Percentiles rank a stretch among this genome's conserved stretches.
These are phyloP conservation scores for Pangasius macronema DNA, from an alignment of 2,797 vertebrate species.

Conservation along the genomic window DNA sequence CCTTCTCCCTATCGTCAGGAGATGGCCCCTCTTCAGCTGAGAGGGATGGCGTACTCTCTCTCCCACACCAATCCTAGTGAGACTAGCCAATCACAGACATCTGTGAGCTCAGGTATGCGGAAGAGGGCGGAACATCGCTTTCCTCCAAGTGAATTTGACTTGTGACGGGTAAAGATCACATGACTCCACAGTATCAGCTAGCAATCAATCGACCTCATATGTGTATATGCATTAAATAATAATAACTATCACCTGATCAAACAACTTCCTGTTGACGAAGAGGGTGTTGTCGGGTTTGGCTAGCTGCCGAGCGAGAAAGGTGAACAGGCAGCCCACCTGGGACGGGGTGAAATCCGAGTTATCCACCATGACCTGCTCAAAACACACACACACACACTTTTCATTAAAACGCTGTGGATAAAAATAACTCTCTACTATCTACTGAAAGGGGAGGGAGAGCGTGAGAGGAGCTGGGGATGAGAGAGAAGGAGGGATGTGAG, in stretches of 20 bases:
- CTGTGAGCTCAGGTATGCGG: neutral
- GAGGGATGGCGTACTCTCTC: neutral
- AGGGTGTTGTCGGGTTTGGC: constrained; percentile 96
- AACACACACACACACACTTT: neutral
- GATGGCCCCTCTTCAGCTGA: neutral
- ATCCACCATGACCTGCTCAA: constrained; percentile 94
- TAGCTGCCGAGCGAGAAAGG: constrained; percentile 93
- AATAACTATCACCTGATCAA: constrained; percentile 88
- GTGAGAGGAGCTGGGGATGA: neutral
- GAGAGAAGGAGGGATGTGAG: neutral
- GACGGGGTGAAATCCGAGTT: constrained; percentile 96
- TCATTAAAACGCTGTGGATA: neutral
- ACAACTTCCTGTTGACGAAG: constrained; percentile 96
- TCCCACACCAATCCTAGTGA: neutral
- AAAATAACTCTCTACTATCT: neutral
- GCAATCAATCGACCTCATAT: neutral
- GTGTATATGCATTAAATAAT: neutral
- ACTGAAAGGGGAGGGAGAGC: neutral
- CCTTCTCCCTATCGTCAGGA: neutral
- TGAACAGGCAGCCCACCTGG: constrained; percentile 96
- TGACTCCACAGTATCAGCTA: neutral
- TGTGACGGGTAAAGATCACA: neutral
- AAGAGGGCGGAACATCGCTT: neutral
- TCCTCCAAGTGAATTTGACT: neutral
- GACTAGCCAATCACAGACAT: neutral